Conservation (phyloP, 2,888 invertebrate species). For the Dolomedes plantarius region DNA sequence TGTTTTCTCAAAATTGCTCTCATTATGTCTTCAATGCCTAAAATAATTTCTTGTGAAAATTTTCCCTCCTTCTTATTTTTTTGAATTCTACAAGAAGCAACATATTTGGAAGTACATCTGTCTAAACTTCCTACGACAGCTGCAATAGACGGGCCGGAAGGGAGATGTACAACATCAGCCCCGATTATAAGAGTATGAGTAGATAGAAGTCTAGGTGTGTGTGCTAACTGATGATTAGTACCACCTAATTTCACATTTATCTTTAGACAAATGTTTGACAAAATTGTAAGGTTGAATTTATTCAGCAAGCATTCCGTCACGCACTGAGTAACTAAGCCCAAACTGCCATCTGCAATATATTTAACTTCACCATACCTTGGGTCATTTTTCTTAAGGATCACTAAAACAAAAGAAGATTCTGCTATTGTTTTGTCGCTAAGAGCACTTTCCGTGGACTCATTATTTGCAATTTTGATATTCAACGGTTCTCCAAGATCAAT, state of each 20-base stretch:
- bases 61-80: slow-evolving; percentile 75
- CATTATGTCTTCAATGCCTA: too few species aligned
- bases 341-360: slow-evolving; percentile 49
- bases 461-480: neutral
- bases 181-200: slow-evolving; percentile 84
- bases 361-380: slow-evolving; percentile 59
- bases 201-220: too few species aligned
- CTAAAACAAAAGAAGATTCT: slow-evolving; percentile 45
- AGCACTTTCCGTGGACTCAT: neutral
- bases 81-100: slow-evolving; percentile 86
- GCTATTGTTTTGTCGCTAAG: slow-evolving; percentile 4
- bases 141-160: slow-evolving; percentile 83
- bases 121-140: slow-evolving; percentile 87
- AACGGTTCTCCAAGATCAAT: slow-evolving; percentile 10
- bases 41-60: slow-evolving; percentile 84
- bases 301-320: slow-evolving; percentile 76
- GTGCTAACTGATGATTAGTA: slow-evolving; percentile 74
- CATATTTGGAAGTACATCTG: slow-evolving; percentile 76
- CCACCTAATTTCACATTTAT: slow-evolving; percentile 76
- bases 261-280: slow-evolving; percentile 76
- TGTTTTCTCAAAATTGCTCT: too few species aligned
- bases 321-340: slow-evolving; percentile 56
- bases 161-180: slow-evolving; percentile 94
- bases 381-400: slow-evolving; percentile 5
- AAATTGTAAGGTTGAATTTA: slow-evolving; percentile 57